Percentiles rank a stretch among this genome's conserved stretches.
phyloP scores from a whole-genome alignment of 2,888 invertebrate genomes.

The Crocallis elinguaria region DNA sequence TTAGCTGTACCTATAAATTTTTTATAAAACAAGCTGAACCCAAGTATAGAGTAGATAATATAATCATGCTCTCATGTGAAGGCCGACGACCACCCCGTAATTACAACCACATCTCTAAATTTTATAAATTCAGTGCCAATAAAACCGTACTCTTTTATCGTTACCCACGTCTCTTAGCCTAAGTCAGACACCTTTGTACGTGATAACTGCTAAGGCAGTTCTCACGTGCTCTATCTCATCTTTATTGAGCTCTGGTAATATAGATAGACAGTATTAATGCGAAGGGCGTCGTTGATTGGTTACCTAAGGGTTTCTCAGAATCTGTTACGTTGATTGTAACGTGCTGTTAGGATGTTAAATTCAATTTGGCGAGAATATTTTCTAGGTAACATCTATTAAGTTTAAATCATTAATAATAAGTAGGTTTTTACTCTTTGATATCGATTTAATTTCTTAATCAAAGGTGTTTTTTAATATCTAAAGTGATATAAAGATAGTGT shows the following conservation, averaged over 20 bases:
- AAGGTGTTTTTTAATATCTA: too few relatives aligned
- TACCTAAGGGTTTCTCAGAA: background rate
- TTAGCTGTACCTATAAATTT: too few relatives aligned
- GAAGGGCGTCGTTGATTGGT: background rate
- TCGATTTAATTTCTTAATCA: too few relatives aligned
- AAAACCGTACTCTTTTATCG: background rate
- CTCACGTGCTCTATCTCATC: conserved; percentile 54
- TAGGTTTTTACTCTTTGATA: too few relatives aligned
- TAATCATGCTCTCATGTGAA: too few relatives aligned
- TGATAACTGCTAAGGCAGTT: conserved; percentile 53
- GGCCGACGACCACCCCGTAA: background rate
- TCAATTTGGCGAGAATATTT: too few relatives aligned
- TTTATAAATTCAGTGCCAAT: conserved; percentile 4
- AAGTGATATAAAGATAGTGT: too few relatives aligned
- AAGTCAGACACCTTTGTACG: conserved; percentile 51
- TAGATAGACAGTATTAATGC: background rate
- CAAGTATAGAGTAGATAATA: too few relatives aligned
- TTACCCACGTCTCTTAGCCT: conserved; percentile 29
- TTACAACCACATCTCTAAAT: background rate
- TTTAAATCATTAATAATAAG: too few relatives aligned
- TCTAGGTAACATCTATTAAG: too few relatives aligned
- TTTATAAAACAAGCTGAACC: too few relatives aligned
- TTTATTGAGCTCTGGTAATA: conserved; percentile 10
- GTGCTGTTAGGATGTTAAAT: too few relatives aligned
- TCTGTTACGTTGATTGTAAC: background rate